Conservation (phyloP, 2,113 vertebrate species). For the Ptyas mucosa region DNA sequence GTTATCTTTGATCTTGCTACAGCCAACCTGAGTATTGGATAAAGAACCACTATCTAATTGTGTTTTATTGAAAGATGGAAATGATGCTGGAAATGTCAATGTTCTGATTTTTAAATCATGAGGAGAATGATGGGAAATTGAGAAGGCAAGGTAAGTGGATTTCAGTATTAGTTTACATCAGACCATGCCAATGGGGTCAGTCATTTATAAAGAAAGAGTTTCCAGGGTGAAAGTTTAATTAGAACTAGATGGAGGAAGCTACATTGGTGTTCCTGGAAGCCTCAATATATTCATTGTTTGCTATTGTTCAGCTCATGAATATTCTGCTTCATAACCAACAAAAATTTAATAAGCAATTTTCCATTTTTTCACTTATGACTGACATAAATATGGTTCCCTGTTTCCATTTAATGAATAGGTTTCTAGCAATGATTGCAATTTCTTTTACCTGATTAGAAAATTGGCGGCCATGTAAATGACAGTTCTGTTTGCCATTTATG, state of each 20-base stretch:
- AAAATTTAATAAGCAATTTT: neutral
- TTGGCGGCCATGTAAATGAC: conserved; percentile 7
- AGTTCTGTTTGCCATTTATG: conserved; percentile 13
- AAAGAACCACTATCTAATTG: conserved; percentile 14
- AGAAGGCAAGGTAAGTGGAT: conserved; percentile 21
- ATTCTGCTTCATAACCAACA: neutral
- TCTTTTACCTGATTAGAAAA: conserved; percentile 30
- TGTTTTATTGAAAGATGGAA: conserved; percentile 41
- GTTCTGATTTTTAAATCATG: conserved; percentile 29
- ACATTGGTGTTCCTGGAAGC: neutral
- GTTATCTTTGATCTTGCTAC: neutral
- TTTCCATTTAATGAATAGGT: conserved; percentile 24
- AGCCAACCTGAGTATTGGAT: neutral
- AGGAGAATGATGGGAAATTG: conserved; percentile 23
- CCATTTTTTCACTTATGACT: neutral
- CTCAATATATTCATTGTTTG: neutral
- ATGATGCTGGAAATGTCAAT: conserved; percentile 50
- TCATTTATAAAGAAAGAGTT: neutral
- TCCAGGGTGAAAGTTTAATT: neutral
- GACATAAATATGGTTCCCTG: conserved; percentile 20
- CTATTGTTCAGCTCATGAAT: conserved; percentile 24
- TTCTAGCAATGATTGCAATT: conserved; percentile 12
- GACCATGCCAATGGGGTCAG: conserved; percentile 2
- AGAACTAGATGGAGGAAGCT: neutral
- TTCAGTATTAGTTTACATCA: conserved; percentile 25